These are phyloP conservation scores for Fratercula arctica DNA, from an alignment of 2,797 vertebrate species.

Conservation along the genomic window DNA sequence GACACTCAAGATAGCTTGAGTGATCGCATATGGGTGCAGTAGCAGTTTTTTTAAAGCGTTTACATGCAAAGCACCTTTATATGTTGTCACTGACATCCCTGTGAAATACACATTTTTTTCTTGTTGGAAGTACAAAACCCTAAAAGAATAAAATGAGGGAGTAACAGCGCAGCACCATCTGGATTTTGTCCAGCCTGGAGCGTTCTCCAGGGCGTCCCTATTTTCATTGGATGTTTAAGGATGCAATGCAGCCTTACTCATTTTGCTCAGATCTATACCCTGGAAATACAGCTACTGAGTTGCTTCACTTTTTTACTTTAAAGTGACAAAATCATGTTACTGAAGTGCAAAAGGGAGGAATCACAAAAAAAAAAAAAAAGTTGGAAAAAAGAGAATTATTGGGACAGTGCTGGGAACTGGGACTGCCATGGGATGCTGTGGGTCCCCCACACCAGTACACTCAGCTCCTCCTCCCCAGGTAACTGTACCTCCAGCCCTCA, in stretches of 20 bases:
- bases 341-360: neutral
- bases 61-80: neutral
- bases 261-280: neutral
- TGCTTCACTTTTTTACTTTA: conserved; percentile 23
- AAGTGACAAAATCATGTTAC: neutral
- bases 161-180: neutral
- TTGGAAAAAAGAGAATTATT: conserved; percentile 5
- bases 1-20: neutral
- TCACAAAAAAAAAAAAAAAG: neutral
- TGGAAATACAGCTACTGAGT: conserved; percentile 22
- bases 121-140: neutral
- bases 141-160: neutral
- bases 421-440: neutral
- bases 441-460: neutral
- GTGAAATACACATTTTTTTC: neutral
- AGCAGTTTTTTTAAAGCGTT: neutral
- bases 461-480: neutral
- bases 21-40: too few species aligned
- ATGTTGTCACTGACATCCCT: neutral
- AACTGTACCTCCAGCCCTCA: neutral
- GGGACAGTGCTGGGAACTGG: neutral
- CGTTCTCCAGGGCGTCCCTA: accelerated
- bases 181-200: neutral
- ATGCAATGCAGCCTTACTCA: neutral
- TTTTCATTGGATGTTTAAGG: neutral